Base-by-base conservation (phyloP, 2,888 invertebrate genomes). In the Acrobasis repandana region DNA sequence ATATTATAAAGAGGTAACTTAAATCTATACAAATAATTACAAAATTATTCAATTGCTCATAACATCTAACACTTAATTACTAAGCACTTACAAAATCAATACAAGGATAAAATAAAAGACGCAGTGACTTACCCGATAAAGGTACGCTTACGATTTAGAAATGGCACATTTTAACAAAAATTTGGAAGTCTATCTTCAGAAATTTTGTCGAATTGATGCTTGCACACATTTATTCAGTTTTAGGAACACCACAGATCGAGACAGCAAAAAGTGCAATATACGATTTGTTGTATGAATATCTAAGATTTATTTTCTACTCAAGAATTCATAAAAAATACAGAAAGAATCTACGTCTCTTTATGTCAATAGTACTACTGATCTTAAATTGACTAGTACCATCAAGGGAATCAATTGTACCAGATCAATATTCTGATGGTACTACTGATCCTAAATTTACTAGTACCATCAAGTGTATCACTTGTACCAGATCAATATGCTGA, bases 131-230 rank as follows among this genome's bases (percentile, higher is more conserved):
- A 63, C 49, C 65, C 61, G 67, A 61, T 52, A 38, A 57, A 56
- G 56, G 10, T 60, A 61, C 51, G 58, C 61, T 59, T 52, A 54
- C 72, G 76, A 69, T 75, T 71, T 71, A 70, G 71, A 73, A 77
- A 83, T 83, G 83, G 83, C 83, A 84, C 83, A 72, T 68, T 73
- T 73, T 68, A 73, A 73, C 67, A 63, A 70, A 72, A 72, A 65
- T 70, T 63, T 74, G 69, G 66, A 69, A 66, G 66, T 62, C 58
- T 62, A 49, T 50, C 5, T 43, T 14, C 11, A n/a, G 1, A 43
- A 43, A 10, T 43, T 28, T 28, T 5, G 8, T 20, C 20, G 20
- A 38, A 38, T 38, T 38, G 14, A 11, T 43, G 43, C 2, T 43
- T 14, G 43, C 10, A n/a, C 43, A 43, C 43, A 43, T 43, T 11